Base-by-base conservation (phyloP, 1,140 invertebrate genomes). In the Tenebrio molitor region DNA sequence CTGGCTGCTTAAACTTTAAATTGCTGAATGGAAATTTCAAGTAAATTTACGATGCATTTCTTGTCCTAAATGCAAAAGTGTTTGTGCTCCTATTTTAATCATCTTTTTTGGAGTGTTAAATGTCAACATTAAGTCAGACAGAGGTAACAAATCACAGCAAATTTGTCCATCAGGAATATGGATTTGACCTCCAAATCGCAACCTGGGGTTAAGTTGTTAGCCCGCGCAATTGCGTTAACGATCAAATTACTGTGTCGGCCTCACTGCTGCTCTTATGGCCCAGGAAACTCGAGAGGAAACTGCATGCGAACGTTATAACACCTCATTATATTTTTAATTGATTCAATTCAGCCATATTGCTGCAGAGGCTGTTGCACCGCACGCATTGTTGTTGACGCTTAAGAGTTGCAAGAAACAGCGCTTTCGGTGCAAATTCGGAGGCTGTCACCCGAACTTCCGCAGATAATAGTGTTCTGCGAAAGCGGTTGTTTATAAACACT, bases 201-300 rank as follows among this genome's bases (percentile, higher is more conserved):
- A 41, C 36, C 36, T 21, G 36, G 64, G 64, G 64, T 66, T 66
- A 46, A 66, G 17, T 46, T 46, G 25, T 66, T 66, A 66, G 42
- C 50, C 50, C 34, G 64, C 64, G 17, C 64, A 66, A 66, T 66
- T 66, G 42, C 36, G 21, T 66, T 66, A 66, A 66, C 36, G 64
- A 66, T 46, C 64, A 66, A 66, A 46, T 66, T 66, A 66, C 64
- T 17, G 17, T 46, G 36, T 39, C 36, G 50, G 21, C 16, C 7
- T 58, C 17, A 42, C 10, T 42, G 42, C 25, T 41, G 17, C 14
- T 66, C 34, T 58, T 58, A 23, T 25, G 21, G 50, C 29, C 23
- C 50, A 58, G 50, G 50, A 58, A 25, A 29, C 50, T 58, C 3
- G 6, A 58, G 36, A 39, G 36, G 29, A 33, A 33, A n/a, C n/a